Percentiles rank a stretch among this genome's conserved stretches.
phyloP scores from a whole-genome alignment of 2,888 invertebrate genomes.

The Agelastica alni region DNA sequence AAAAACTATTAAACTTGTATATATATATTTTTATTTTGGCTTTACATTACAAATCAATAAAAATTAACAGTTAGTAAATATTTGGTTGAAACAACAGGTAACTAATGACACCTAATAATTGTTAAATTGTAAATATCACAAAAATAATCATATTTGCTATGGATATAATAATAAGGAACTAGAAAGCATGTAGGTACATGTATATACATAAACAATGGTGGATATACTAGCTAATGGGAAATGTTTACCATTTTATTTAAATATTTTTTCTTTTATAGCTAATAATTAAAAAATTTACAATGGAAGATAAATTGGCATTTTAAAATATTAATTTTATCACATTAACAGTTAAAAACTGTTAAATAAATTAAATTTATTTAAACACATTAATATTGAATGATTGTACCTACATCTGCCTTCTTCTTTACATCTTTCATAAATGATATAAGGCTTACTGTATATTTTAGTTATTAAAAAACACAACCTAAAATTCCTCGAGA shows the following conservation, averaged over 20 bases:
- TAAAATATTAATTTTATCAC: too few species aligned
- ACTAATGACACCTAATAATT: slow-evolving; percentile 1
- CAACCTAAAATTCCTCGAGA: slow-evolving; percentile 1
- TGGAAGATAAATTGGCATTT: not conserved
- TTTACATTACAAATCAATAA: slow-evolving; percentile 5
- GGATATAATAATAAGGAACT: not conserved
- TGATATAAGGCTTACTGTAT: too few species aligned
- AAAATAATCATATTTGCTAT: slow-evolving; percentile 10
- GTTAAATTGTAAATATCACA: slow-evolving; percentile 17
- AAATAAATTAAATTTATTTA: too few species aligned
- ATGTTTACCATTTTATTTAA: not conserved
- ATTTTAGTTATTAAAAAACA: not conserved
- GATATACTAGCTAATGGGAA: not conserved
- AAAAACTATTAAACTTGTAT: not conserved
- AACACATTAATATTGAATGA: too few species aligned
- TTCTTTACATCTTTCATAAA: too few species aligned
- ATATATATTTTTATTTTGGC: slow-evolving; percentile 1
- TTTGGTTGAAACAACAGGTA: slow-evolving; percentile 2
- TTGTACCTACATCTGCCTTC: too few species aligned
- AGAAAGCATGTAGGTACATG: slow-evolving; percentile 1
- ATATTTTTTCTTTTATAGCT: not conserved
- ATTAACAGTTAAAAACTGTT: too few species aligned
- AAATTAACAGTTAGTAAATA: slow-evolving; percentile 16
- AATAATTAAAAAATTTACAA: not conserved
- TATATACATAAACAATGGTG: not conserved